Conservation (phyloP, 2,888 invertebrate genomes). For the Trichopria drosophilae region DNA sequence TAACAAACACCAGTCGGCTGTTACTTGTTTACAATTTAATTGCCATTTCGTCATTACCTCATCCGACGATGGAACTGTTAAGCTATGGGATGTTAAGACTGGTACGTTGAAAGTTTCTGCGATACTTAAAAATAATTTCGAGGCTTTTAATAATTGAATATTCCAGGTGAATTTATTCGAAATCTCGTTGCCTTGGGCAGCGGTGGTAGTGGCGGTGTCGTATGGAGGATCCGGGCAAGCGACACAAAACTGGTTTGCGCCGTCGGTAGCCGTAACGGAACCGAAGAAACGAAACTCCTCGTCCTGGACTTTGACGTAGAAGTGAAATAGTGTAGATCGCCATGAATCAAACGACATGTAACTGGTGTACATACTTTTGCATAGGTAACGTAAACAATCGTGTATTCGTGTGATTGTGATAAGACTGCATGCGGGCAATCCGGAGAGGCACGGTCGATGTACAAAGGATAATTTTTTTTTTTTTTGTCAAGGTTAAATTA, state of each 20-base stretch:
- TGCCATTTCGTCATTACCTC: slow-evolving; percentile 97
- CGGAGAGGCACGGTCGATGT: slow-evolving; percentile 20
- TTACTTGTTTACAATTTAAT: slow-evolving; percentile 97
- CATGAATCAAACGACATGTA: no score
- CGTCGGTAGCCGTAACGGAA: slow-evolving; percentile 97
- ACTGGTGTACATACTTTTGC: slow-evolving; percentile 11
- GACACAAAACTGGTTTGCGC: slow-evolving; percentile 97
- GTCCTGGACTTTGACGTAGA: slow-evolving; percentile 96
- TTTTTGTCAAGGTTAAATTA: slow-evolving; percentile 18
- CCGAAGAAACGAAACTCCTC: slow-evolving; percentile 97
- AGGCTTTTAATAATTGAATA: neutral
- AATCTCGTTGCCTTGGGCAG: slow-evolving; percentile 92
- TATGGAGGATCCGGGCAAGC: slow-evolving; percentile 95
- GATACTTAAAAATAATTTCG: neutral
- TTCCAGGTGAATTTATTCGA: slow-evolving; percentile 82
- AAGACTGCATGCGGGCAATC: slow-evolving; percentile 11
- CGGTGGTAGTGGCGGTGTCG: slow-evolving; percentile 97
- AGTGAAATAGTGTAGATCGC: slow-evolving; percentile 53
- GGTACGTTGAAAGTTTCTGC: slow-evolving; percentile 59
- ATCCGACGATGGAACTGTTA: slow-evolving; percentile 98
- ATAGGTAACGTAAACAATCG: slow-evolving; percentile 41
- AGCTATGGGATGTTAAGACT: slow-evolving; percentile 96
- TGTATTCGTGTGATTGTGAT: no score
- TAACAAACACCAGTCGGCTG: slow-evolving; percentile 96
- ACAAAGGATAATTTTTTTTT: no score